Percentiles rank a stretch among this genome's conserved stretches.
Evolutionary conservation across 2,888 invertebrate species (phyloP).

Genomic region (Harpalus rubripes): DNA sequence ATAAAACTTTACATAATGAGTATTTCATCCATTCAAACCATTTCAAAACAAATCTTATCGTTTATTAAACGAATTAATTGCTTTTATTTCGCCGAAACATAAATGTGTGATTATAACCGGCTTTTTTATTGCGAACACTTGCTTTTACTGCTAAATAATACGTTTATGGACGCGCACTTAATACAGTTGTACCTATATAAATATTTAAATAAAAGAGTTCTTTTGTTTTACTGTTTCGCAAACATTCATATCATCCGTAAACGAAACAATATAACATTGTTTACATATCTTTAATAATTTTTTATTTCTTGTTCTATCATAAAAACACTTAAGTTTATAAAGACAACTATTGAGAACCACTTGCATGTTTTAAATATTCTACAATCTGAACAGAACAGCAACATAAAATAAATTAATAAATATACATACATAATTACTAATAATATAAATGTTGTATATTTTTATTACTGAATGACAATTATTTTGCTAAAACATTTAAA

Average conservation of each 20-base stretch:
- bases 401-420: too few relatives aligned
- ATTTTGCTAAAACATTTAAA: too few relatives aligned
- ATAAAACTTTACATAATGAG: constrained; percentile 3
- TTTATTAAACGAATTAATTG: constrained; percentile 34
- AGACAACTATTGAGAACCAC: too few relatives aligned
- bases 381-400: too few relatives aligned
- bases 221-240: background rate
- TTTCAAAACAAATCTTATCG: constrained; percentile 24
- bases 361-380: too few relatives aligned
- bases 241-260: background rate
- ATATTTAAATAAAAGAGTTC: background rate
- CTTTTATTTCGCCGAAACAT: constrained; percentile 10
- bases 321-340: background rate
- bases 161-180: background rate
- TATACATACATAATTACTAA: too few relatives aligned
- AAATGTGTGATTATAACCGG: background rate
- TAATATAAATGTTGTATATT: too few relatives aligned
- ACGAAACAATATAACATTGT: background rate
- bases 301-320: background rate
- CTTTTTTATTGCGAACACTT: constrained; percentile 6
- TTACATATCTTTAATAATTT: background rate
- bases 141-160: constrained; percentile 3
- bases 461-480: too few relatives aligned
- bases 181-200: background rate
- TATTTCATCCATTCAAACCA: constrained; percentile 24